Evolutionary conservation across 2,797 vertebrate genomes (phyloP), one percentile per base, ranked within the genome.

Genomic region (Garrulus glandarius): DNA sequence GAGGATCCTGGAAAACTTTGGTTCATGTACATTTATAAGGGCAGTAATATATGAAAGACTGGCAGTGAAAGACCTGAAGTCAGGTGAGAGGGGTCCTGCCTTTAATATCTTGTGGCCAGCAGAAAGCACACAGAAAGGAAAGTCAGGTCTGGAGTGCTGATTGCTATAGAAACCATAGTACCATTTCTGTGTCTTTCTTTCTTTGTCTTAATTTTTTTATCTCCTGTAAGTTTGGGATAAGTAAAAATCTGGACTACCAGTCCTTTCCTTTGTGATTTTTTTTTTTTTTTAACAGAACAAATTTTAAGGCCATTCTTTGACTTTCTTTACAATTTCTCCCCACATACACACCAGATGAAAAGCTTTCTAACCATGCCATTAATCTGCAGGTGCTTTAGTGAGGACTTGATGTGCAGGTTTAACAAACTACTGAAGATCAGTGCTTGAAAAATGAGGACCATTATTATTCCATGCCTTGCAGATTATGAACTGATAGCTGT

Each of bases 361-460:
- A 84, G 72, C 65, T 86, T 91, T 88, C 63, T 63, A 92, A 63
- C 59, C 50, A 19, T 69, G 69, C 34, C 79, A 92, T 97, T 96
- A 93, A 92, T 97, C 94, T 97, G 83, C 84, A 90, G 92, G 67
- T 92, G 61, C 92, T 93, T 93, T 32, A 89, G 85, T 53, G 60
- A 90, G 65, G 43, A 92, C 77, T 27, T 90, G 82, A 95, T 94
- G 84, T 88, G 92, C 41, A 78, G 64, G 69, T 90, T 91, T 95
- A 97, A 84, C 59, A 95, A 96, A 92, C 72, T 87, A 57, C 89
- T 92, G 85, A 93, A 93, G 87, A 92, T 63, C 82, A 74, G 87
- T 60, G 63, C 52, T 88, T 97, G 95, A 96, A 96, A 96, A 97
- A 96, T 95, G 89, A 92, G 87, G 83, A 93, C 87, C 44, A 91